Evolutionary conservation across 30 jellyfish, hydroid and myxozoan genomes (phyloP).

Genomic region (Turritopsis rubra): DNA sequence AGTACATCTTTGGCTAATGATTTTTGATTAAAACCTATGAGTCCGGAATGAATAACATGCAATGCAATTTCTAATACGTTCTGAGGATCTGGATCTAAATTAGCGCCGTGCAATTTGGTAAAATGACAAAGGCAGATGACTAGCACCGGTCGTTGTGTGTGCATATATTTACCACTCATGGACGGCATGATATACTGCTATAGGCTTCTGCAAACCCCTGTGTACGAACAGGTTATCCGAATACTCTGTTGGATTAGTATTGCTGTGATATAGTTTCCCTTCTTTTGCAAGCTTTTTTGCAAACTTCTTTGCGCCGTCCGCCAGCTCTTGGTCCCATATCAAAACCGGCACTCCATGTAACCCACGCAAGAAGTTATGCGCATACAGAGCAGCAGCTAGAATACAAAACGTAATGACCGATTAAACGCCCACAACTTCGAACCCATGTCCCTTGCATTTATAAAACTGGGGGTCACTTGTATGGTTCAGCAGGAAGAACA

Average conservation of each 20-base stretch:
- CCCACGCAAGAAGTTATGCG: conserved; percentile 21
- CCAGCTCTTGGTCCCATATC: conserved; percentile 19
- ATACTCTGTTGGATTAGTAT: not conserved
- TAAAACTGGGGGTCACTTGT: no score
- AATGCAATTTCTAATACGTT: no score
- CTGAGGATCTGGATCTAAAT: no score
- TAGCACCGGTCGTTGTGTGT: not conserved
- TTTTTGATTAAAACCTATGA: no score
- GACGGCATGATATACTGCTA: not conserved
- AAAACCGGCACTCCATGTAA: conserved; percentile 18
- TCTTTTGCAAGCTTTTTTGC: not conserved
- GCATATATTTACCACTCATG: not conserved
- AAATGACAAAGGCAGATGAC: not conserved
- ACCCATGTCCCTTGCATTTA: no score
- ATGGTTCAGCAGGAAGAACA: no score
- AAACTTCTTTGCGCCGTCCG: not conserved
- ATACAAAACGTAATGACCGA: no score
- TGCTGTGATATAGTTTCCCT: not conserved
- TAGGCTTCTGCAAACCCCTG: not conserved
- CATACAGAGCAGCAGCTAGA: conserved; percentile 3
- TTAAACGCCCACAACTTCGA: no score
- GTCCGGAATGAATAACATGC: no score
- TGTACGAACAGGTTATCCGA: not conserved
- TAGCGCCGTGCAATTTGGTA: not conserved
- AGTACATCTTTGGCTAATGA: no score